Evolutionary conservation across 1,140 invertebrate genomes (phyloP), one percentile per base, ranked within the genome.

Genomic region (Colletes latitarsis): DNA sequence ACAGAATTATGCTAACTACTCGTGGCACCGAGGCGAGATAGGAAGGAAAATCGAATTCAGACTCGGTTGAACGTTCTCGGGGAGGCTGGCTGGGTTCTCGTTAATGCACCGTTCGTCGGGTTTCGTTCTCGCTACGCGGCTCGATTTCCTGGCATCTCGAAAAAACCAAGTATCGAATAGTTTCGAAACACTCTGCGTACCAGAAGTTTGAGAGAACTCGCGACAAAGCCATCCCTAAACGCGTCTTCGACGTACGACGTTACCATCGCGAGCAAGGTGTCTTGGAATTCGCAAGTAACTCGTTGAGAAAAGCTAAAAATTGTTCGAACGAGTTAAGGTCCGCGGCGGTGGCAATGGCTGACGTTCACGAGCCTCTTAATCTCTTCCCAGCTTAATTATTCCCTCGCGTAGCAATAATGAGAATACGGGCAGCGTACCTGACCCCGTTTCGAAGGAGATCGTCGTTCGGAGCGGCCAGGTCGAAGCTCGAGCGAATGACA

Each of bases 1-100:
- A 89, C 83, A 82, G 82, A 87, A 87, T 89, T 89, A 89, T 89
- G 89, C 82, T 88, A 89, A 89, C 80, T 88, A 89, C 41, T 74
- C 57, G 68, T 53, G 58, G 77, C 69, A 75, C 60, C 70, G 49
- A 46, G 69, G 57, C 63, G 77, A 73, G 64, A 52, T 79, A 66
- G 75, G 63, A 76, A 70, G 62, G 49, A 72, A 88, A 78, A 84
- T 86, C 73, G 83, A 84, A 76, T 77, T 80, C 69, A 74, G 58
- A 70, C 78, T 73, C 58, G 67, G 69, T 73, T 77, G 66, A 71
- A 79, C 71, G 70, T 71, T 43, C 64, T 64, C 67, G 67, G 68
- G 79, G 53, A 82, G 52, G 62, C 63, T 52, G 46, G 66, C 60
- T 55, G 43, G 30, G 58, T 71, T 84, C 82, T 84, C 62, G 74